Evolutionary conservation across 1,140 invertebrate species (phyloP).

Genomic region (Leucophenga varia): DNA sequence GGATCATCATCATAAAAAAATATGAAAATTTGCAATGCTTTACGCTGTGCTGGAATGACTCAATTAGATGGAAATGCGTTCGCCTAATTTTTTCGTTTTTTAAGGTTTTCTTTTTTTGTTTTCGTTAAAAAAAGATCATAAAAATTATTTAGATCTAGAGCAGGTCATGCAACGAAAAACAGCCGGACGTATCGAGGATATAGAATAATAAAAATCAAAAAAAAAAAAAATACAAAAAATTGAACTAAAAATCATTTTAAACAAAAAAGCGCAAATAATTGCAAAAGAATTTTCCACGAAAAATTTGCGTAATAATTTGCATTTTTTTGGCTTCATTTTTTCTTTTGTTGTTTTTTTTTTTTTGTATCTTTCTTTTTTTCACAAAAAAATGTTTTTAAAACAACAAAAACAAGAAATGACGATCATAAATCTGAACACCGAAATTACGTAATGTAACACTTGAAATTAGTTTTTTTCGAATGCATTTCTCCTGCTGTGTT

Average conservation of each 20-base stretch:
- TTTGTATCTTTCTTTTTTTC: conserved; percentile 1
- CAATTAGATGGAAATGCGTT: conserved; percentile 33
- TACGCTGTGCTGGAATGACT: no score
- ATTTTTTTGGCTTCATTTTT: conserved; percentile 32
- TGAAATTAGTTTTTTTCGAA: neutral
- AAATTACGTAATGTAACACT: neutral
- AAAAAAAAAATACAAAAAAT: conserved; percentile 10
- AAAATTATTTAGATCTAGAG: conserved; percentile 48
- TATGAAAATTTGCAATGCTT: no score
- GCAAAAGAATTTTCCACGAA: no score
- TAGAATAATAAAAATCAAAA: no score
- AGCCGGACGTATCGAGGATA: neutral
- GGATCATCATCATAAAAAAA: no score
- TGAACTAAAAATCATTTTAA: conserved; percentile 13
- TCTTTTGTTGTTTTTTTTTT: conserved; percentile 12
- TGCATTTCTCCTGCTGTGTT: conserved; percentile 31
- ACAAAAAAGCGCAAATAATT: no score
- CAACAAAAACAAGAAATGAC: conserved; percentile 12
- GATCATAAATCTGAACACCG: conserved; percentile 2
- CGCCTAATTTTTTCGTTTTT: conserved; percentile 15
- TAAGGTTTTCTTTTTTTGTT: conserved; percentile 39
- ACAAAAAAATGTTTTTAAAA: no score
- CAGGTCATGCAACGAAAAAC: conserved; percentile 24
- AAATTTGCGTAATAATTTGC: conserved; percentile 49
- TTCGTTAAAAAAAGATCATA: conserved; percentile 48